Evolutionary conservation across 2,797 vertebrate genomes (phyloP), one percentile per base, ranked within the genome.

Genomic region (Hybognathus amarus): DNA sequence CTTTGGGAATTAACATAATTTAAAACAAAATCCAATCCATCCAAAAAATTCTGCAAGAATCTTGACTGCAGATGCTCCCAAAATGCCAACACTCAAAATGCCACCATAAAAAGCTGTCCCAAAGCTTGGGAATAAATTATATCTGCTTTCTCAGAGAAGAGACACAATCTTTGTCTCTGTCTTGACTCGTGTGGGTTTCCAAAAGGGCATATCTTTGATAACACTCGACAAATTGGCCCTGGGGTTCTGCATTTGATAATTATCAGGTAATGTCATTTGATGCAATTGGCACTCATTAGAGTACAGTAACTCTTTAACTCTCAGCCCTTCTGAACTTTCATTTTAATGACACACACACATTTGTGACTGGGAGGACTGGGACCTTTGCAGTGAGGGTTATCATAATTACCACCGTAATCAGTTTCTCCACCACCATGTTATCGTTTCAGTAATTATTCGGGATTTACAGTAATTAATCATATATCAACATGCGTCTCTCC

Each of bases 401-500:
- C 90, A 90, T 87, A 61, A 84, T 91, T 88, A 89, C 85, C 80
- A 83, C 85, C 52, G 50, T 83, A 89, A 93, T 93, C 90, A 91
- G 74, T 77, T 80, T 88, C 67, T 80, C 59, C 85, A 83, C 67
- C 81, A 64, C 83, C n/a, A 13, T 79, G 88, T 90, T 91, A 92
- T 93, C 89, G 33, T 87, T 87, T 83, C 86, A 87, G 89, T 93
- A 94, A 93, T 93, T 91, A 91, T 89, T 85, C 54, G 84, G 87
- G 84, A 89, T 90, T 93, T 89, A 87, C 79, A 90, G 85, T 91
- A 92, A 93, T 92, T 91, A 93, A 92, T 92, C 91, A 92, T 66
- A 67, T 86, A 86, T 87, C 77, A 90, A 89, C 91, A 90, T 70
- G 87, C 75, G 6, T 64, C 75, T 61, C 67, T 75, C 42, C 50